Conservation (phyloP, 2,113 vertebrate genomes). For the Willisornis vidua region DNA sequence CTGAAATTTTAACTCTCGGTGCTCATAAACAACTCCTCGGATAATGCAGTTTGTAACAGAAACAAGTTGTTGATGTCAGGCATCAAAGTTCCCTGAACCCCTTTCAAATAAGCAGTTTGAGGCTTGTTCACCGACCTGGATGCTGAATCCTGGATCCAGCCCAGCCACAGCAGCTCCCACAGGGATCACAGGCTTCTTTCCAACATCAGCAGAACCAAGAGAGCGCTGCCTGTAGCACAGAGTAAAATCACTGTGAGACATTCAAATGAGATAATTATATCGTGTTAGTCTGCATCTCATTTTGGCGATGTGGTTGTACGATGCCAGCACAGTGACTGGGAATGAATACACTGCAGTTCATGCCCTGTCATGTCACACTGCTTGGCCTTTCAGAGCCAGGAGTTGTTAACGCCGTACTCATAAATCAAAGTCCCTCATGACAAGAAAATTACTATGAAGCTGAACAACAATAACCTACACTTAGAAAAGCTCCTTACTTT, state of each 20-base stretch:
- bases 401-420: neutral
- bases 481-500: neutral
- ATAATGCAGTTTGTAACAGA: neutral
- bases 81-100: neutral
- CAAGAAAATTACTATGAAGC: constrained; percentile 3
- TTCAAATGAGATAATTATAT: neutral
- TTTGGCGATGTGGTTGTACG: neutral
- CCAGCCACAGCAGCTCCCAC: fast-evolving
- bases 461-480: neutral
- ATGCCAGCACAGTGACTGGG: neutral
- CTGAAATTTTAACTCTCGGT: neutral
- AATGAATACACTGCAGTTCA: neutral
- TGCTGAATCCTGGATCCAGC: neutral
- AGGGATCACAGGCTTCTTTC: fast-evolving
- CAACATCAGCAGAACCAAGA: fast-evolving
- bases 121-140: neutral
- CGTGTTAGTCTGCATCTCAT: neutral
- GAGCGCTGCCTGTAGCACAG: no score
- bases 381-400: neutral
- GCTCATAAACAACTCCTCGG: neutral
- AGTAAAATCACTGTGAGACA: neutral
- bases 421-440: neutral
- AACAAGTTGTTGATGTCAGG: neutral
- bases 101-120: neutral
- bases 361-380: neutral